A percentile compares a stretch with the other conserved stretches of the same genome.
These are phyloP conservation scores for Hydropsyche tenuis DNA, from an alignment of 1,140 invertebrate species.

Conservation along the genomic window DNA sequence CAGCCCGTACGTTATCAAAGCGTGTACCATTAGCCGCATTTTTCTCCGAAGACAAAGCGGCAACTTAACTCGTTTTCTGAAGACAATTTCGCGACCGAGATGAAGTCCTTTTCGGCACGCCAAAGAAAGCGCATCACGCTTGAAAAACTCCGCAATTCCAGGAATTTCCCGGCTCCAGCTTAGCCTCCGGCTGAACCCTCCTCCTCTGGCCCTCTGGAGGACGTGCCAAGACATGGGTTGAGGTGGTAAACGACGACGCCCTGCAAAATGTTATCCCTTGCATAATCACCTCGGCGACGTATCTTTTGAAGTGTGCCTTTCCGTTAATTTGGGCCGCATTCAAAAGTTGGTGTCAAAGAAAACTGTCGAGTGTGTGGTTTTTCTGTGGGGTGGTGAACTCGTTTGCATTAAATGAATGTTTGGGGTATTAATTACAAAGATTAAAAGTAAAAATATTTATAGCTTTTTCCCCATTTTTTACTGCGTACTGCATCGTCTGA, in stretches of 20 bases:
- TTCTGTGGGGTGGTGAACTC: no score
- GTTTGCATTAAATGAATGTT: no score
- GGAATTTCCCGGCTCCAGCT: neutral
- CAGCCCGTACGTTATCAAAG: no score
- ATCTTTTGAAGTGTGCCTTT: conserved; percentile 18
- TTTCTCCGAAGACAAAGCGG: conserved; percentile 5
- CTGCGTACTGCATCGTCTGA: no score
- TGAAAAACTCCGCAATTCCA: conserved; percentile 25
- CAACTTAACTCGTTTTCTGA: conserved; percentile 20
- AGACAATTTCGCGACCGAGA: conserved; percentile 21
- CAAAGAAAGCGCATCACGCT: conserved; percentile 24
- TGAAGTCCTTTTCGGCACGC: conserved; percentile 15
- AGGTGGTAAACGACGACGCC: neutral
- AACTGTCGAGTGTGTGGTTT: no score
- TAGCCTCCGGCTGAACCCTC: neutral
- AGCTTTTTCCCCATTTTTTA: no score
- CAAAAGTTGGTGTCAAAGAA: conserved; percentile 19
- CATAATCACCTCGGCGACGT: conserved; percentile 26
- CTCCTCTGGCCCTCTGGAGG: neutral
- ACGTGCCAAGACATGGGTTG: no score
- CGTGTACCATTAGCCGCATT: conserved; percentile 11
- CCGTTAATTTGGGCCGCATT: conserved; percentile 25
- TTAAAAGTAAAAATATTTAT: no score
- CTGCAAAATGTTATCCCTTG: conserved; percentile 32
- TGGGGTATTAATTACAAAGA: no score